Percentiles rank a stretch among this genome's conserved stretches.
Conservation (phyloP, 2,113 vertebrate species). For the Mesitornis unicolor region DNA sequence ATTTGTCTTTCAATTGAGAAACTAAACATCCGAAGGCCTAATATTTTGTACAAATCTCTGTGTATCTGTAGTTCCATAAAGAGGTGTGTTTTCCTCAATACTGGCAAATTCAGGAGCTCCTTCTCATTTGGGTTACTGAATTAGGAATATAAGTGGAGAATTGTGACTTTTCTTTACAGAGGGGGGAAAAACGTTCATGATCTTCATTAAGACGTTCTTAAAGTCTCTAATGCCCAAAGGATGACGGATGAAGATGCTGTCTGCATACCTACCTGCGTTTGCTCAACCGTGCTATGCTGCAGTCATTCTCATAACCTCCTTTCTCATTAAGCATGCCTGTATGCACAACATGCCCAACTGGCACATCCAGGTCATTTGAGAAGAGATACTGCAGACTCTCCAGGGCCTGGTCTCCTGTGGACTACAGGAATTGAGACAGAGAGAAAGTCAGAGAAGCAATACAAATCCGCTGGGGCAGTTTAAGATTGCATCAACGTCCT, state of each 20-base stretch:
- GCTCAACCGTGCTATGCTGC: slow-evolving; percentile 91
- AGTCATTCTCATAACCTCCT: slow-evolving; percentile 97
- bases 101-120: background rate
- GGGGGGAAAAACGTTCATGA: background rate
- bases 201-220: background rate
- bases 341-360: slow-evolving; percentile 94
- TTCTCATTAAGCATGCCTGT: slow-evolving; percentile 95
- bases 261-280: slow-evolving; percentile 85
- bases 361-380: slow-evolving; percentile 94
- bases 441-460: background rate
- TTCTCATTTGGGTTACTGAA: background rate
- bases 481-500: background rate
- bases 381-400: slow-evolving; percentile 89
- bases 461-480: background rate
- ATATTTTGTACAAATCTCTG: background rate
- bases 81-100: background rate
- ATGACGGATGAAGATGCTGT: fast-evolving
- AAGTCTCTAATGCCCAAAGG: background rate
- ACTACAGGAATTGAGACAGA: slow-evolving; percentile 64
- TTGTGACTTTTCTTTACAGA: background rate
- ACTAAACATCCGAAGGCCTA: background rate
- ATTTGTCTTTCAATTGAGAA: background rate
- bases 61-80: background rate
- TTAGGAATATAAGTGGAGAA: background rate
- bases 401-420: slow-evolving; percentile 87